A percentile compares a stretch with the other conserved stretches of the same genome.
Evolutionary conservation across 2,888 invertebrate genomes (phyloP).

Genomic region (Hydroisotoma schaefferi): DNA sequence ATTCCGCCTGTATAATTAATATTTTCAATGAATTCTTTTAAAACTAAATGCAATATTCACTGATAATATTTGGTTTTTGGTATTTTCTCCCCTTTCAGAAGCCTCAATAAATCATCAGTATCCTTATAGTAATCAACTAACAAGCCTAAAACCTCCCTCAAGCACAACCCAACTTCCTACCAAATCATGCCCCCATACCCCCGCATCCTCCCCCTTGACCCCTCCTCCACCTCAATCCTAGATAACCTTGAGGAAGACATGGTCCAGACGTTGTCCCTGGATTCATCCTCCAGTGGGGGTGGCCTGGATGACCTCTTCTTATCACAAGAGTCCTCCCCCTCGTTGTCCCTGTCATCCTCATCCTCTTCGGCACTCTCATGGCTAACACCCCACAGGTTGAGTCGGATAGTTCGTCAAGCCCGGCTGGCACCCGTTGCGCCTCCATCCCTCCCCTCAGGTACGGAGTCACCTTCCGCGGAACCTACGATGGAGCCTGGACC

Average conservation of each 20-base stretch:
- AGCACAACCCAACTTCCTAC: no score
- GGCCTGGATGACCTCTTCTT: background rate
- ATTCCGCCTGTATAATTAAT: no score
- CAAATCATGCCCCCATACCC: constrained; percentile 3
- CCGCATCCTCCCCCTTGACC: background rate
- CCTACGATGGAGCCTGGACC: constrained; percentile 30
- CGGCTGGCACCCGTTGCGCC: constrained; percentile 8
- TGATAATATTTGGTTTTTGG: no score
- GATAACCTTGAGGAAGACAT: no score
- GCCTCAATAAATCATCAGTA: no score
- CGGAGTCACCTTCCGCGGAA: constrained; percentile 22
- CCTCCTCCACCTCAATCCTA: background rate
- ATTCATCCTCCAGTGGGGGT: no score
- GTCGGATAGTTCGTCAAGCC: background rate
- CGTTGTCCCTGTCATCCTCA: background rate
- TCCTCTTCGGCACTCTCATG: constrained; percentile 2
- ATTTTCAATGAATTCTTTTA: no score
- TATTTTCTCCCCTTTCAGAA: no score
- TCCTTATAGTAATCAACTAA: no score
- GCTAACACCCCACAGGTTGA: constrained; percentile 2
- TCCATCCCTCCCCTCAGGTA: constrained; percentile 11
- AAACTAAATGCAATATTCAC: no score
- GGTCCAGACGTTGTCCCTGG: no score
- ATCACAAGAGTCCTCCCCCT: background rate
- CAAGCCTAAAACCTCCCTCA: no score